Evolutionary conservation across 2,797 vertebrate genomes (phyloP).

Genomic region (Amniataba percoides): DNA sequence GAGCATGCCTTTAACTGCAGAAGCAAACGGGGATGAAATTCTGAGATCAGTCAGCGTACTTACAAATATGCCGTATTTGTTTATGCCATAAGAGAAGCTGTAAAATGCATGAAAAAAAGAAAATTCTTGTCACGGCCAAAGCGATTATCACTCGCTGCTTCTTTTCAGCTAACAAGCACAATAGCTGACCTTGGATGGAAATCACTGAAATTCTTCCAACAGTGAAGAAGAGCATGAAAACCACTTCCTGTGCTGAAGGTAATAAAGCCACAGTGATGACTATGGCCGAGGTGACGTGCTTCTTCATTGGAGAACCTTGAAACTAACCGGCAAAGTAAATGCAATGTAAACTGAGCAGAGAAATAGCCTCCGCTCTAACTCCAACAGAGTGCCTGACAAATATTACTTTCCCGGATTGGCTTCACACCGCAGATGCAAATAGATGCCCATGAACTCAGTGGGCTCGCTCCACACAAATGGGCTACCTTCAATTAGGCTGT

Average conservation of each 20-base stretch:
- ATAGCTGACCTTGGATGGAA: slow-evolving; percentile 53
- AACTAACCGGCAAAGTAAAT: slow-evolving; percentile 43
- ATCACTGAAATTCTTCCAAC: slow-evolving; percentile 44
- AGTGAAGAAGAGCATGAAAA: slow-evolving; percentile 36
- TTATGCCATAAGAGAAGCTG: background rate
- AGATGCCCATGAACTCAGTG: slow-evolving; percentile 25
- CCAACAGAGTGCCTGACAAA: slow-evolving; percentile 26
- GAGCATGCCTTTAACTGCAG: slow-evolving; percentile 13
- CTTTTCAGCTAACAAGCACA: slow-evolving; percentile 48
- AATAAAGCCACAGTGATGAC: slow-evolving; percentile 27
- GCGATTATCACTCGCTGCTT: slow-evolving; percentile 35
- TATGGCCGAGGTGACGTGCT: slow-evolving; percentile 17
- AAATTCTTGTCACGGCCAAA: slow-evolving; percentile 34
- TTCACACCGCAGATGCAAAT: slow-evolving; percentile 31
- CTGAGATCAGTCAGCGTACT: slow-evolving; percentile 20
- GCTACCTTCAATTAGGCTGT: slow-evolving; percentile 38
- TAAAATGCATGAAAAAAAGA: background rate
- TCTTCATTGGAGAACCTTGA: slow-evolving; percentile 45
- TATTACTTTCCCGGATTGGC: slow-evolving; percentile 15
- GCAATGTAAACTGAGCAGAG: slow-evolving; percentile 27
- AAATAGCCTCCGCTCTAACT: slow-evolving; percentile 29
- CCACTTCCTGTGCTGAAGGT: slow-evolving; percentile 59
- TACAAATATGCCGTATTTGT: slow-evolving; percentile 3
- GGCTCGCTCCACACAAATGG: slow-evolving; percentile 9
- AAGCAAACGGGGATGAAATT: slow-evolving; percentile 20